phyloP scores from a whole-genome alignment of 2,113 vertebrate species.

The Casuarius casuarius region DNA sequence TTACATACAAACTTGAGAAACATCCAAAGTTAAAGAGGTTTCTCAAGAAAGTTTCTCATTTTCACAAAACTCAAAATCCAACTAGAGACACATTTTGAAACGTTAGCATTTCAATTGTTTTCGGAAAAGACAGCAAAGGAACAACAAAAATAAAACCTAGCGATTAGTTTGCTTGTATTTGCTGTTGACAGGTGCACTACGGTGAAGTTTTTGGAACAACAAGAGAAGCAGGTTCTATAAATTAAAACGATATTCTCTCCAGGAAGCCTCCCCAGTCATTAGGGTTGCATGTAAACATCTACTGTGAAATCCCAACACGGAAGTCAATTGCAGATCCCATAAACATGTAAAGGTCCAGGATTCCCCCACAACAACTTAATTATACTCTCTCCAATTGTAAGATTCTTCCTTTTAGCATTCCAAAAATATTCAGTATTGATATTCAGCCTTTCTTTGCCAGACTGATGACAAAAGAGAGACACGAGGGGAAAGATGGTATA shows the following conservation, averaged over 20 bases:
- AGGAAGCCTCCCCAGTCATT: accelerated
- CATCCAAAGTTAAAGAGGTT: not conserved
- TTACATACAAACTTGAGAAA: not conserved
- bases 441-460: not conserved
- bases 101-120: not conserved
- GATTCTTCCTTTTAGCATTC: not conserved
- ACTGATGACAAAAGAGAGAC: not conserved
- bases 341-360: not conserved
- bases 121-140: not conserved
- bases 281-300: not conserved
- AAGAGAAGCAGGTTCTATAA: not conserved
- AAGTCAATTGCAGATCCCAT: not conserved
- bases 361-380: not conserved
- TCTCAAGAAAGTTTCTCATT: not conserved
- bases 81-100: not conserved
- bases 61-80: not conserved
- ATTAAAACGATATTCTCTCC: not conserved
- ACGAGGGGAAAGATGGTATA: too few relatives aligned
- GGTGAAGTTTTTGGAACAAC: not conserved
- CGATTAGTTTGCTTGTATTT: not conserved
- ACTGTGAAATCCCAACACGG: not conserved
- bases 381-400: not conserved
- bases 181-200: not conserved
- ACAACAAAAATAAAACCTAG: not conserved
- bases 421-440: not conserved